phyloP scores from a whole-genome alignment of 2,888 invertebrate genomes.

The Pecten maximus region DNA sequence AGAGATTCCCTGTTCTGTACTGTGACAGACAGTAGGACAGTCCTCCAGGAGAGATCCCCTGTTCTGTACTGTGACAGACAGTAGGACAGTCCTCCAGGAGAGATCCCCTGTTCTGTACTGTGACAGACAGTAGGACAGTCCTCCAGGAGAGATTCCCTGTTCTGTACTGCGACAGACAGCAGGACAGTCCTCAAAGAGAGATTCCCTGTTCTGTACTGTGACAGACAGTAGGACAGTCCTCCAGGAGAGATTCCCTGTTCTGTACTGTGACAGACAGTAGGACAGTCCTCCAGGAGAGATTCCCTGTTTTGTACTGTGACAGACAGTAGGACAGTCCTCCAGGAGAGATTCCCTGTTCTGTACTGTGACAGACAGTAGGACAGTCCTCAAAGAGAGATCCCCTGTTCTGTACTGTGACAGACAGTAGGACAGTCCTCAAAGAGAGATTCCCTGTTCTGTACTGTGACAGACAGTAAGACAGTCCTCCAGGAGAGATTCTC shows the following conservation, averaged over 20 bases:
- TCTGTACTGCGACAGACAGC: background rate
- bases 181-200: background rate
- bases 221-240: background rate
- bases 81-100: background rate
- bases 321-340: background rate
- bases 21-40: background rate
- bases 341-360: background rate
- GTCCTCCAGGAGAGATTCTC: background rate
- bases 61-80: background rate
- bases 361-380: background rate
- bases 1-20: background rate
- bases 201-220: background rate
- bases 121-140: background rate
- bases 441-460: too few relatives aligned
- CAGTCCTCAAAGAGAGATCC: too few relatives aligned
- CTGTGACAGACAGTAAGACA: background rate
- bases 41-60: background rate
- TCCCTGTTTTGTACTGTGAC: background rate
- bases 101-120: background rate
- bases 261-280: too few relatives aligned
- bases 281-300: background rate
- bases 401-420: background rate
- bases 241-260: background rate
- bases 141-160: background rate
- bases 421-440: background rate